Evolutionary conservation across 2,888 invertebrate species (phyloP).

Genomic region (Eurois occulta): DNA sequence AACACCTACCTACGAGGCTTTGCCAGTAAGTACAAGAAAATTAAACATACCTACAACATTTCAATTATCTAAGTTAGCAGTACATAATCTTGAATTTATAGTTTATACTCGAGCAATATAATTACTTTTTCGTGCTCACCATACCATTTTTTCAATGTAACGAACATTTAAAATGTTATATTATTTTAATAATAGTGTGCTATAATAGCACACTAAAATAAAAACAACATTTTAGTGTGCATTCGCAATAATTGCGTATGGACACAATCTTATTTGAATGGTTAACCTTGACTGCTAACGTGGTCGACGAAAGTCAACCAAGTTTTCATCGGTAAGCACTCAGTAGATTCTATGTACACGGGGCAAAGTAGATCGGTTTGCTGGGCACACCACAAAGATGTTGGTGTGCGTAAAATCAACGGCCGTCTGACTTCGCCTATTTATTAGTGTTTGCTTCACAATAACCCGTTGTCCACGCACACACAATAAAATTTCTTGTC

Average conservation of each 20-base stretch:
- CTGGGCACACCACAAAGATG: no score
- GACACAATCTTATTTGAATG: neutral
- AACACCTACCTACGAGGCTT: neutral
- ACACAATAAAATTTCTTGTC: no score
- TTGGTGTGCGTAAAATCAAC: no score
- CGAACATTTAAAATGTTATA: neutral
- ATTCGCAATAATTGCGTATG: no score
- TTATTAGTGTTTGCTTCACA: no score
- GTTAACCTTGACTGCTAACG: conserved; percentile 14
- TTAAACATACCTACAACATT: conserved; percentile 8
- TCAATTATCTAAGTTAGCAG: neutral
- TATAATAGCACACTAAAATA: neutral
- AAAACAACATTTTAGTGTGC: no score
- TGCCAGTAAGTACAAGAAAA: neutral
- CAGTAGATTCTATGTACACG: neutral
- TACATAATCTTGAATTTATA: conserved; percentile 1
- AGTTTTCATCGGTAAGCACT: neutral
- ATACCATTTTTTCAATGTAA: conserved; percentile 1
- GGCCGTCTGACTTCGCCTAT: no score
- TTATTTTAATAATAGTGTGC: no score
- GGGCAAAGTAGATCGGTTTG: no score
- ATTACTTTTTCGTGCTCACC: neutral
- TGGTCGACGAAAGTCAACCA: neutral
- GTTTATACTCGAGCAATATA: neutral
- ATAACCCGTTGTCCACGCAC: no score